Evolutionary conservation across 2,888 invertebrate species (phyloP), one percentile per base, ranked within the genome.

Genomic region (Agrochola macilenta): DNA sequence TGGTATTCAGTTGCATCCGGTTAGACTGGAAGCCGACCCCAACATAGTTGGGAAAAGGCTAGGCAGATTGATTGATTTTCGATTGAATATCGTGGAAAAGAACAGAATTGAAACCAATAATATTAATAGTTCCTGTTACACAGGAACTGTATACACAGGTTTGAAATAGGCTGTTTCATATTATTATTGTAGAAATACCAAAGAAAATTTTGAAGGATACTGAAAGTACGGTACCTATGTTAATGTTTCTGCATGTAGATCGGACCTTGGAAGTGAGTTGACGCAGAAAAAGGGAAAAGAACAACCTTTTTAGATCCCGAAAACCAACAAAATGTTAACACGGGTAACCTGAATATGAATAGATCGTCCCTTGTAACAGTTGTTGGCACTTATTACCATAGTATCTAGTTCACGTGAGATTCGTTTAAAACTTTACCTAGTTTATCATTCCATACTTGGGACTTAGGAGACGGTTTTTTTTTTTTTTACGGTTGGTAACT

Each of bases 271-370:
- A 7, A 63, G 46, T 39, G 9, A 58, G 52, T 61, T 61, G 61
- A n/a, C 46, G 46, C 57, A 71, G 23, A 78, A 69, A 63, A 49
- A 35, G 14, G 17, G 2, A 66, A 73, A 61, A 69, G 49, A 20
- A 69, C 12, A 73, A 79, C 23, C 73, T 61, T 79, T 83, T 69
- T 52, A 43, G 39, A 39, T 78, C 65, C 46, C 52, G 14, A 74
- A 63, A 23, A 58, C 23, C 17, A 69, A 79, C 74, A 61, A 64
- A 61, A 71, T 71, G 71, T 69, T 71, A 80, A 82, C 35, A 69
- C 8, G 74, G 61, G 81, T 79, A 69, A 61, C 57, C 61, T 83
- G 80, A 81, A 78, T 83, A 58, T 61, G 30, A 78, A 83, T 81
- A 7, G 30, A 66, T 26, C 49, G 43, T 52, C 43, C 70, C 64